These are phyloP conservation scores for Pristionchus arcanus DNA, from an alignment of 2,888 invertebrate species.

Conservation along the genomic window DNA sequence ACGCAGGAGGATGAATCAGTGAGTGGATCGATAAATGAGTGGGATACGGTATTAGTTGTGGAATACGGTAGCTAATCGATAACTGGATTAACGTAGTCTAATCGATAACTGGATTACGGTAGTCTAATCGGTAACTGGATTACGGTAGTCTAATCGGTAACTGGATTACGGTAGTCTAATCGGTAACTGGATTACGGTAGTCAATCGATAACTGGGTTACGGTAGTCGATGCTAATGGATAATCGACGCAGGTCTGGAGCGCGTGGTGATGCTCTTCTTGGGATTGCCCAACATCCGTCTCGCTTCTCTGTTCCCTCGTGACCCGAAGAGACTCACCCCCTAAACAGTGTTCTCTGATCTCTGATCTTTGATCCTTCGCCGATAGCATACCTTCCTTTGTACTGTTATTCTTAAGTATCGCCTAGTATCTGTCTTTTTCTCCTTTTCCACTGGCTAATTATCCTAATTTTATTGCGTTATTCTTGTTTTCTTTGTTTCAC, in stretches of 20 bases:
- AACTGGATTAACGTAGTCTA: no score
- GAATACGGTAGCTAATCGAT: no score
- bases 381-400: background rate
- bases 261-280: slow-evolving; percentile 97
- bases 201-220: background rate
- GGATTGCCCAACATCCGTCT: slow-evolving; percentile 98
- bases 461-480: slow-evolving; percentile 5
- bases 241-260: slow-evolving; percentile 88
- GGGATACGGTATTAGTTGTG: no score
- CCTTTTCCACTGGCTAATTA: background rate
- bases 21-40: no score
- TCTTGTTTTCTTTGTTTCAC: background rate
- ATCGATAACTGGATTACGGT: no score
- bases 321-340: slow-evolving; percentile 94
- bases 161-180: no score
- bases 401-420: background rate
- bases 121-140: no score
- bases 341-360: slow-evolving; percentile 79
- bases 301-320: slow-evolving; percentile 97
- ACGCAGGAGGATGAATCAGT: slow-evolving; percentile 85
- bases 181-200: slow-evolving; percentile 5
- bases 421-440: background rate
- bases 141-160: no score
- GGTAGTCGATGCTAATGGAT: background rate
- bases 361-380: background rate